Conservation (phyloP, 2,113 vertebrate species). For the Caranx melampygus region DNA sequence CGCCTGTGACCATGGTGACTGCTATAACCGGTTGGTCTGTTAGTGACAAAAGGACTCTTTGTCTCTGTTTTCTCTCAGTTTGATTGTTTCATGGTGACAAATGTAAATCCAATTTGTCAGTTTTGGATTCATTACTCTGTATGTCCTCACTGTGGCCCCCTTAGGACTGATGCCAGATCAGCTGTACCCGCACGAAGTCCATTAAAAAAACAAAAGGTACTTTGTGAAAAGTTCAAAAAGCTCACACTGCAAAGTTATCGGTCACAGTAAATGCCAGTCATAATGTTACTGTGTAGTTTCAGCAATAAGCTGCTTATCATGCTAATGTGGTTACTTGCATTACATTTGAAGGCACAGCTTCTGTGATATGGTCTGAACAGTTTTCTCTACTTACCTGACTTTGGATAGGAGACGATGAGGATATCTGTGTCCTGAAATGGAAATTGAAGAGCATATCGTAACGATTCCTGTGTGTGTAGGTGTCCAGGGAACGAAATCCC, state of each 20-base stretch:
- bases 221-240: not conserved
- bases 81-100: too few relatives aligned
- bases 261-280: not conserved
- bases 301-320: not conserved
- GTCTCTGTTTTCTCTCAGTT: too few relatives aligned
- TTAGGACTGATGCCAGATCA: too few relatives aligned
- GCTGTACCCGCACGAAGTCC: too few relatives aligned
- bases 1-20: too few relatives aligned
- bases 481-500: constrained; percentile 86
- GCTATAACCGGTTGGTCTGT: too few relatives aligned
- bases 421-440: constrained; percentile 83
- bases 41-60: too few relatives aligned
- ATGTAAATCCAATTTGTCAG: too few relatives aligned
- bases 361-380: not conserved
- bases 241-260: not conserved
- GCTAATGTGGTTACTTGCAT: not conserved
- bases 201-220: not conserved
- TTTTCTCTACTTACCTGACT: constrained; percentile 85
- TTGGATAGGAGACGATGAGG: constrained; percentile 88
- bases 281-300: not conserved
- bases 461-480: constrained; percentile 85
- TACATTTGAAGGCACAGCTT: not conserved
- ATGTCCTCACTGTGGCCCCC: too few relatives aligned
- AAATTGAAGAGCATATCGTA: constrained; percentile 81
- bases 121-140: too few relatives aligned